A percentile compares a stretch with the other conserved stretches of the same genome.
These are phyloP conservation scores for Xestoiulus laeticollis DNA, from an alignment of 2,888 invertebrate species.

Conservation along the genomic window DNA sequence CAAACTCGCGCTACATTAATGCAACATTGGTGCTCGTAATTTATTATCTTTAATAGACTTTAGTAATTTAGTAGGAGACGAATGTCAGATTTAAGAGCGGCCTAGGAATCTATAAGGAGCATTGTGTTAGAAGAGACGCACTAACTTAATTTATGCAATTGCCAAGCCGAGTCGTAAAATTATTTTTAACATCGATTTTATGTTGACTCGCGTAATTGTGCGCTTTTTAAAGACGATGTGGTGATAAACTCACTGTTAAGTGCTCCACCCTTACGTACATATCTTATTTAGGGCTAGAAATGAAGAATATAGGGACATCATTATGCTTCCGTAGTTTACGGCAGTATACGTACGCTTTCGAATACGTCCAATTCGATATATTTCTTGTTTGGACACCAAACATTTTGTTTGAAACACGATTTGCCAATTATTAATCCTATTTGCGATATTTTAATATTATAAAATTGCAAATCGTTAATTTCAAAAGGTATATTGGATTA, in stretches of 20 bases:
- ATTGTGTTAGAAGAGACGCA: neutral
- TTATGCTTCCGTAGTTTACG: no score
- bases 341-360: no score
- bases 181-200: constrained; percentile 1
- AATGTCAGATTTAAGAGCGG: neutral
- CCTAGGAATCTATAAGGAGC: neutral
- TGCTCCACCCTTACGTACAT: neutral
- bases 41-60: neutral
- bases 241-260: neutral
- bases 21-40: neutral
- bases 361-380: no score
- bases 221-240: neutral
- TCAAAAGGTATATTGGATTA: no score
- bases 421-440: no score
- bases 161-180: neutral
- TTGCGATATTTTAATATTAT: no score
- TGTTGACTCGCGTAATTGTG: neutral
- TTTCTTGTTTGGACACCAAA: no score
- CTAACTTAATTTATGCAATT: constrained; percentile 1
- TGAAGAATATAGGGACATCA: no score
- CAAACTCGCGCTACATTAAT: neutral
- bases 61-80: neutral
- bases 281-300: neutral
- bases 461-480: no score
- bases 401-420: no score